Conservation (phyloP, 2,797 vertebrate species). For the Hylomyscus alleni region DNA sequence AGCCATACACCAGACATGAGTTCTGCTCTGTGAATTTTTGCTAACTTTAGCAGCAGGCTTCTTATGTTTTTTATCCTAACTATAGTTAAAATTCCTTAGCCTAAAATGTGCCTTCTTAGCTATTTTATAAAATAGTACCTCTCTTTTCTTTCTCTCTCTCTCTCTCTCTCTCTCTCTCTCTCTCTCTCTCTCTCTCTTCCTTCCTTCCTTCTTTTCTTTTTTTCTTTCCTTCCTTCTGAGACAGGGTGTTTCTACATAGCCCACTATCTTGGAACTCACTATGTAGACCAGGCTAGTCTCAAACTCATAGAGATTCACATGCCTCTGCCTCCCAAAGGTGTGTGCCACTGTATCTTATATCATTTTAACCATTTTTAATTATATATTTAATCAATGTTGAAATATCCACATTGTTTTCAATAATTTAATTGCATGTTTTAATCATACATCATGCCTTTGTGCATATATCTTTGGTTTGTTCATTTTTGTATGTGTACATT, state of each 20-base stretch:
- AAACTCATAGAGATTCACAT: background rate
- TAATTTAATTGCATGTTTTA: background rate
- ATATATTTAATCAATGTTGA: background rate
- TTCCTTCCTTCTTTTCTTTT: background rate
- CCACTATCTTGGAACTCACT: background rate
- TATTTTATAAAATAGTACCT: background rate
- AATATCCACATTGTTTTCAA: background rate
- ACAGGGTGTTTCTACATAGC: background rate
- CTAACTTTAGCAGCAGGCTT: background rate
- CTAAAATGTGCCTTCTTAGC: background rate
- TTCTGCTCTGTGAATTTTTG: background rate
- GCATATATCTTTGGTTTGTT: background rate
- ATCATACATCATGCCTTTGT: background rate
- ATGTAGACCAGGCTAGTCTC: background rate
- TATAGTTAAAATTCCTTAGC: background rate
- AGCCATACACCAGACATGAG: background rate
- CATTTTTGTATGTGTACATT: background rate
- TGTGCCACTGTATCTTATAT: no score
- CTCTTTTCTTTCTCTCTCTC: background rate
- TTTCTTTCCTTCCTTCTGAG: background rate
- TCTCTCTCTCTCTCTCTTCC: rapidly evolving
- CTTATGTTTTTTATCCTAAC: background rate
- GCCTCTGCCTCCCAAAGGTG: background rate
- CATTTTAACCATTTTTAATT: background rate
- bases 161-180: rapidly evolving